Evolutionary conservation across 2,888 invertebrate species (phyloP), one percentile per base, ranked within the genome.

Genomic region (Andrena fulva): DNA sequence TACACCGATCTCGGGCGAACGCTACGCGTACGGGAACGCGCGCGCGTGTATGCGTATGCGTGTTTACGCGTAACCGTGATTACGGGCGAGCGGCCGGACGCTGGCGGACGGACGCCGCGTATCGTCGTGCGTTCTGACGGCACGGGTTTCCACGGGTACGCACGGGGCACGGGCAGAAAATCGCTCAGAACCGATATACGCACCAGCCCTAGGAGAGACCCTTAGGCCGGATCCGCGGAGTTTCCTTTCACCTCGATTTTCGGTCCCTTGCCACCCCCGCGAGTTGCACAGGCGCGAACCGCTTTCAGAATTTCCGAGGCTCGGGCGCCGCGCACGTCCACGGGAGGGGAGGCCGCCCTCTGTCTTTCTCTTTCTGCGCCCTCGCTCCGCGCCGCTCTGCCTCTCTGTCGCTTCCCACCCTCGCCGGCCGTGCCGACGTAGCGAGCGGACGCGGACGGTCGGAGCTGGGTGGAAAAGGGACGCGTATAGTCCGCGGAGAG

Each of bases 281-380:
- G 80, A 82, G 82, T 80, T 90, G 92, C 92, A 92, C 92, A 92
- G 91, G 92, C 92, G 92, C 92, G 90, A 89, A 85, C 70, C 84
- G 87, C 84, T 88, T 85, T 90, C 80, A 82, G 89, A 89, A 86
- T 90, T 90, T 89, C 89, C 88, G 90, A 91, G 90, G 90, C 86
- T 85, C 88, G 86, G 87, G 67, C 72, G 69, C 73, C 89, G 88
- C 88, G 89, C 88, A 88, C 89, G 80, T 82, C 68, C 70, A 69
- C 69, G 80, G 54, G 83, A 74, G 83, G 77, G 82, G 73, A 62
- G 77, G 16, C 10, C 76, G 75, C 67, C 63, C 70, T 73, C 74
- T 66, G 8, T 31, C 42, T 27, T 24, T 24, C 60, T n/a, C 31
- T 33, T 24, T 54, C 42, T 54, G 20, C 54, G 8, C 24, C 24